phyloP scores from a whole-genome alignment of 2,888 invertebrate species.

The Athetis lepigone region DNA sequence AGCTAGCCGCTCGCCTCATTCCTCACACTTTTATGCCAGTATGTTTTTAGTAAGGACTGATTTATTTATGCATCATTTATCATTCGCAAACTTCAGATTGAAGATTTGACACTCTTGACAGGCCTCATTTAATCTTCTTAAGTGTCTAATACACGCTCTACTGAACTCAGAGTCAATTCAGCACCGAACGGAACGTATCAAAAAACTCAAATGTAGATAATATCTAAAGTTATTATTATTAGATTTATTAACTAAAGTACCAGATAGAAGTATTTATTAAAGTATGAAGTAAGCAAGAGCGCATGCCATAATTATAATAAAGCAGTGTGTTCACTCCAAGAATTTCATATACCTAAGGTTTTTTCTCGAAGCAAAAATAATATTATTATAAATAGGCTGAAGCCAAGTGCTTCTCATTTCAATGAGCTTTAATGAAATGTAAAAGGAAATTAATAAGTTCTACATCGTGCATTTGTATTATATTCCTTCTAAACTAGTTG shows the following conservation, averaged over 20 bases:
- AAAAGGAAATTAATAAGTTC: constrained; percentile 8
- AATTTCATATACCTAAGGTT: constrained; percentile 13
- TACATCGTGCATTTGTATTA: neutral
- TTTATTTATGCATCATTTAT: constrained; percentile 80
- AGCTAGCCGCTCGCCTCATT: constrained; percentile 32
- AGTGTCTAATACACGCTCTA: constrained; percentile 78
- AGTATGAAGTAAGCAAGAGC: constrained; percentile 8
- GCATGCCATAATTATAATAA: constrained; percentile 32
- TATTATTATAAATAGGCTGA: constrained; percentile 14
- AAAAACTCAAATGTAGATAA: constrained; percentile 32
- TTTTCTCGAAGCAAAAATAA: constrained; percentile 10
- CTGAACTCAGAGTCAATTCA: constrained; percentile 67
- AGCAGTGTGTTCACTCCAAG: constrained; percentile 28
- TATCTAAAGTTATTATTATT: constrained; percentile 26
- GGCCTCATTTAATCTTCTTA: constrained; percentile 80
- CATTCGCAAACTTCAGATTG: constrained; percentile 77
- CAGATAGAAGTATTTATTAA: constrained; percentile 5
- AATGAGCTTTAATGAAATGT: constrained; percentile 2
- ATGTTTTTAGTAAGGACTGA: constrained; percentile 74
- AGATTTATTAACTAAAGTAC: constrained; percentile 24
- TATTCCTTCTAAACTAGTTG: constrained; percentile 23
- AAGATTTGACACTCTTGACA: constrained; percentile 80
- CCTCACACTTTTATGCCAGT: constrained; percentile 68
- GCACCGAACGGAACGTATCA: constrained; percentile 42
- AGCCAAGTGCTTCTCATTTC: constrained; percentile 3